These are phyloP conservation scores for Borostomias antarcticus DNA, from an alignment of 2,797 vertebrate genomes.

Conservation along the genomic window DNA sequence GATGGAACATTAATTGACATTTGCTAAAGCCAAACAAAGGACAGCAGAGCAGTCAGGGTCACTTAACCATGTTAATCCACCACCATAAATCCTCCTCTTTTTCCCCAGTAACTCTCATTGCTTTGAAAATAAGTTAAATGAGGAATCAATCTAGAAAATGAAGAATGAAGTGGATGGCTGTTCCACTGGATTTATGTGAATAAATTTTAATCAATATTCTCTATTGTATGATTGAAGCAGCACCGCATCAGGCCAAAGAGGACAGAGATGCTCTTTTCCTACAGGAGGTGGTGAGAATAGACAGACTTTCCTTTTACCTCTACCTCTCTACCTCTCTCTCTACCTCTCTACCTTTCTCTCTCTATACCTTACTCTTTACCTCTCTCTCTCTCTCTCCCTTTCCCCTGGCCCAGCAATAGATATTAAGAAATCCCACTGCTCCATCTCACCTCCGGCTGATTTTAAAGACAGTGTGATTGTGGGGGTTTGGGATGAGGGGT, in stretches of 20 bases:
- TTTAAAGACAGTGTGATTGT: slow-evolving; percentile 35
- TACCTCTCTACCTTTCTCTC: background rate
- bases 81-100: slow-evolving; percentile 62
- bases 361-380: slow-evolving; percentile 11
- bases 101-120: slow-evolving; percentile 64
- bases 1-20: slow-evolving; percentile 79
- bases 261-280: slow-evolving; percentile 28
- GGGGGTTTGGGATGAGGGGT: slow-evolving; percentile 76
- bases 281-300: slow-evolving; percentile 18
- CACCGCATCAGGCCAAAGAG: background rate
- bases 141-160: slow-evolving; percentile 55
- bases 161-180: slow-evolving; percentile 32
- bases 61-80: slow-evolving; percentile 70
- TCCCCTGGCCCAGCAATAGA: slow-evolving; percentile 39
- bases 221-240: slow-evolving; percentile 36
- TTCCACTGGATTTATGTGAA: slow-evolving; percentile 44
- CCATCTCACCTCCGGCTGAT: slow-evolving; percentile 31
- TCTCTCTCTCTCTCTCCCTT: slow-evolving; percentile 11
- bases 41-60: slow-evolving; percentile 66
- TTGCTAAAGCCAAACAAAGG: slow-evolving; percentile 77
- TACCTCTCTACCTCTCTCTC: slow-evolving; percentile 11
- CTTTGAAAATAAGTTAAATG: slow-evolving; percentile 61
- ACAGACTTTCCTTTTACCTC: background rate
- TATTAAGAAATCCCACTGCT: slow-evolving; percentile 51
- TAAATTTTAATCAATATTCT: slow-evolving; percentile 43